Percentiles rank a stretch among this genome's conserved stretches.
Conservation (phyloP, 1,140 invertebrate genomes). For the Pygmarrhopalites habei region DNA sequence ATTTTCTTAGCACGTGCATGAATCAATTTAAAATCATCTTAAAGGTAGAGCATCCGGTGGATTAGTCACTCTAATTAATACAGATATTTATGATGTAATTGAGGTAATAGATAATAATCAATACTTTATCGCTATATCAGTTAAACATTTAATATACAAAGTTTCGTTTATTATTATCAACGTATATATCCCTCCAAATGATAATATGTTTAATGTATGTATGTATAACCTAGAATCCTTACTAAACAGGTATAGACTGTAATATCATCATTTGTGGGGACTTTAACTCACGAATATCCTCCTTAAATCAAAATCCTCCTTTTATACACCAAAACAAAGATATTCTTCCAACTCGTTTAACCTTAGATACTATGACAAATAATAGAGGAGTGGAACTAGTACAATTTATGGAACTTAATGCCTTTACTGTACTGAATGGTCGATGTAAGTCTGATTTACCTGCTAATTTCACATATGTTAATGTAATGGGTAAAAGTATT, state of each 20-base stretch:
- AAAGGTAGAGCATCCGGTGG: background rate
- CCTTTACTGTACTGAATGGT: background rate
- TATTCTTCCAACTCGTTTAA: too few relatives aligned
- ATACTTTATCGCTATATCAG: background rate
- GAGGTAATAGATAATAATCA: background rate
- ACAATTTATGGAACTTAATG: background rate
- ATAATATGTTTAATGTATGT: background rate
- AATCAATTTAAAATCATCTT: background rate
- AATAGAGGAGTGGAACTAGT: slow-evolving; percentile 11
- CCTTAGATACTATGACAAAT: slow-evolving; percentile 7
- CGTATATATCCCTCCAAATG: background rate
- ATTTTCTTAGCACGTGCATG: too few relatives aligned
- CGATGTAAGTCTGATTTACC: background rate
- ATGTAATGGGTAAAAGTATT: background rate
- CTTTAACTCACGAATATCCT: background rate
- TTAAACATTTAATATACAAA: background rate
- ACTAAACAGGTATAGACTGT: background rate
- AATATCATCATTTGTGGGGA: background rate
- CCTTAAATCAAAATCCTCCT: background rate
- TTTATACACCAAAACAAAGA: too few relatives aligned
- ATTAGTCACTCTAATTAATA: background rate
- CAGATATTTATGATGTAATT: background rate
- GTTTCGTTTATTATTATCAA: background rate
- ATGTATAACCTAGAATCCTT: background rate
- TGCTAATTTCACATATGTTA: background rate